These are phyloP conservation scores for Napeogenes inachia DNA, from an alignment of 2,888 invertebrate species.

Conservation along the genomic window DNA sequence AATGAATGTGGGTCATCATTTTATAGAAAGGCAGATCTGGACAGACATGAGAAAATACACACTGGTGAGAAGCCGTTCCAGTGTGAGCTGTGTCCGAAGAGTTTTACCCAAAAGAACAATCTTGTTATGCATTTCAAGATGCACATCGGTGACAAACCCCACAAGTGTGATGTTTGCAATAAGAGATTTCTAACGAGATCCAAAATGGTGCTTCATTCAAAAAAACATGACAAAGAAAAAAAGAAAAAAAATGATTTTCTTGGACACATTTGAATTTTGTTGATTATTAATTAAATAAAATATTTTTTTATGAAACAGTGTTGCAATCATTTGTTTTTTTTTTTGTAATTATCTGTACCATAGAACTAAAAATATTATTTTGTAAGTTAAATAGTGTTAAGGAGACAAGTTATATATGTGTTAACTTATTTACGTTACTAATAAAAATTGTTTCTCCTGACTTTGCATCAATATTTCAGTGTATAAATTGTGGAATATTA, in stretches of 20 bases:
- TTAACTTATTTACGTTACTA: too few species aligned
- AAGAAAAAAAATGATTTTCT: conserved; percentile 38
- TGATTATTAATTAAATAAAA: too few species aligned
- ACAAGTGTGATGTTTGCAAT: conserved; percentile 49
- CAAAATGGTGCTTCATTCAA: conserved; percentile 52
- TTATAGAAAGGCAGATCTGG: conserved; percentile 62
- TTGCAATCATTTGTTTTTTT: too few species aligned
- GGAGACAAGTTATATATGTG: too few species aligned
- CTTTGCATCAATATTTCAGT: too few species aligned
- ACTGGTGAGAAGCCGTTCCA: conserved; percentile 57
- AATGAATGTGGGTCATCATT: conserved; percentile 53
- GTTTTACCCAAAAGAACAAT: conserved; percentile 64
- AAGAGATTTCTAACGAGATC: conserved; percentile 59
- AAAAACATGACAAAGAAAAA: conserved; percentile 54
- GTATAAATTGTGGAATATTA: too few species aligned
- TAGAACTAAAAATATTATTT: too few species aligned
- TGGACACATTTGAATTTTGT: conserved; percentile 15
- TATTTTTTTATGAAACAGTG: too few species aligned
- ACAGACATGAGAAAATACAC: conserved; percentile 62
- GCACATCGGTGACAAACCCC: conserved; percentile 55
- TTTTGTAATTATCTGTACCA: too few species aligned
- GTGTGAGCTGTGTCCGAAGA: conserved; percentile 60
- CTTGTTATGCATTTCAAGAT: conserved; percentile 62
- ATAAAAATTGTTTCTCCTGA: too few species aligned
- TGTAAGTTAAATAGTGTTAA: too few species aligned